Evolutionary conservation across 2,113 vertebrate species (phyloP).

Genomic region (Maccullochella peelii): DNA sequence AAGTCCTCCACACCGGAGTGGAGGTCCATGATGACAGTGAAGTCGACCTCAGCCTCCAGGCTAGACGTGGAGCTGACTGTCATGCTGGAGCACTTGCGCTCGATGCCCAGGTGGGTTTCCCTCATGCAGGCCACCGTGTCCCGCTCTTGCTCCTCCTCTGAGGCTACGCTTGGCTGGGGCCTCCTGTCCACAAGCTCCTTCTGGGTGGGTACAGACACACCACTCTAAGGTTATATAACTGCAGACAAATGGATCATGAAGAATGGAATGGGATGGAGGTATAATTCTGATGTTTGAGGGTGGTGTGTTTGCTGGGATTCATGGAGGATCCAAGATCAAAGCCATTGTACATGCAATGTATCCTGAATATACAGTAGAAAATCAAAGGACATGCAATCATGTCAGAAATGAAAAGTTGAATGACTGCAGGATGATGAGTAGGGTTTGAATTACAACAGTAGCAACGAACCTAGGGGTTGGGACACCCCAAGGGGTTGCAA

Average conservation of each 20-base stretch:
- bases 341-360: neutral
- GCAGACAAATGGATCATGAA: neutral
- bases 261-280: conserved; percentile 13
- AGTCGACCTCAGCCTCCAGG: conserved; percentile 95
- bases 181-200: conserved; percentile 78
- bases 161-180: conserved; percentile 56
- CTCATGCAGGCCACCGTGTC: conserved; percentile 88
- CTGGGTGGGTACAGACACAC: conserved; percentile 75
- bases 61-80: conserved; percentile 96
- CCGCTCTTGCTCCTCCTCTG: conserved; percentile 92
- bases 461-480: neutral
- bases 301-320: neutral
- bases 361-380: neutral
- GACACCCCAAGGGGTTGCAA: neutral
- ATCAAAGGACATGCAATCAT: neutral
- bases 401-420: neutral
- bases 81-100: conserved; percentile 97
- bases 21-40: conserved; percentile 92
- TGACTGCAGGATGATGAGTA: neutral
- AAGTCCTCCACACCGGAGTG: conserved; percentile 90
- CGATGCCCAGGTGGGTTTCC: conserved; percentile 92
- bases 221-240: conserved; percentile 19
- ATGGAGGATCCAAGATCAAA: conserved; percentile 13
- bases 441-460: neutral
- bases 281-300: neutral